Evolutionary conservation across 2,888 invertebrate genomes (phyloP).

Genomic region (Subacronicta megacephala): DNA sequence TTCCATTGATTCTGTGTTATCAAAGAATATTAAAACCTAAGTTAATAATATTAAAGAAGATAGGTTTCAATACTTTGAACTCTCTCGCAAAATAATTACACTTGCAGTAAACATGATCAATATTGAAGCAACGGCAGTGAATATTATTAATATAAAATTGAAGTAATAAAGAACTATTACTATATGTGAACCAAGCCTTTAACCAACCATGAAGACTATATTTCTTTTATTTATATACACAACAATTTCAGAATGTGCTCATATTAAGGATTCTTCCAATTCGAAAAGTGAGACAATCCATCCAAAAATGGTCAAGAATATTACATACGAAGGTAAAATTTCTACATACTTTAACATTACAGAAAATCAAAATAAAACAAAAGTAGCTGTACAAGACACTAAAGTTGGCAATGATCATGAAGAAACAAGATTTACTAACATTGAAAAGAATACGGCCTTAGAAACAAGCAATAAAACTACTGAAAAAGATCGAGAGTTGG

Average conservation of each 20-base stretch:
- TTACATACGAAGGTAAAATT: no score
- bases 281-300: neutral
- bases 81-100: no score
- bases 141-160: no score
- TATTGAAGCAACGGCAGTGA: no score
- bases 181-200: neutral
- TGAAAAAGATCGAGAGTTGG: neutral
- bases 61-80: no score
- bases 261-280: neutral
- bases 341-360: no score
- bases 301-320: no score
- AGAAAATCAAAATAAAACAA: neutral
- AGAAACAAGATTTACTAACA: neutral
- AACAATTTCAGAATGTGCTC: neutral
- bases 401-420: neutral
- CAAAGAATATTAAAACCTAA: no score
- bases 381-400: neutral
- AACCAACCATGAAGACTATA: slow-evolving; percentile 1
- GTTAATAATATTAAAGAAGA: no score
- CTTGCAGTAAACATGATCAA: no score
- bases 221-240: neutral
- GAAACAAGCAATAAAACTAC: neutral
- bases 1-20: no score
- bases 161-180: neutral
- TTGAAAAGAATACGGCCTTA: neutral